These are phyloP conservation scores for Alethe diademata DNA, from an alignment of 2,113 vertebrate species.

Conservation along the genomic window DNA sequence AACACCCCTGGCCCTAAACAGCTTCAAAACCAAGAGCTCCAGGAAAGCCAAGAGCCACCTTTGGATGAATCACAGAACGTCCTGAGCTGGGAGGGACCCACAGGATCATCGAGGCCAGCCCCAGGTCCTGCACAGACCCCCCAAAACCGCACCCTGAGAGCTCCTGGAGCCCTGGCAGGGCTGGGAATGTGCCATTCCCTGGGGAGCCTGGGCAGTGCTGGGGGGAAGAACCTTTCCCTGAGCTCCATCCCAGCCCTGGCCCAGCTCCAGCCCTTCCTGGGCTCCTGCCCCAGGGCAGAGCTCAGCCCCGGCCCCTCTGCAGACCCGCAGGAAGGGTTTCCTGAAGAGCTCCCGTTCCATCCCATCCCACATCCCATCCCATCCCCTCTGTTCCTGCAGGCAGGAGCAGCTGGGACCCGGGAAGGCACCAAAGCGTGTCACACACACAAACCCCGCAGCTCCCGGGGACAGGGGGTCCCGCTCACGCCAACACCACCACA, in stretches of 20 bases:
- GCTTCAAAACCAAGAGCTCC: background rate
- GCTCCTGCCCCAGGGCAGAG: no score
- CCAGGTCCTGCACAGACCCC: background rate
- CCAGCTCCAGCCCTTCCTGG: background rate
- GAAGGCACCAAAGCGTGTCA: background rate
- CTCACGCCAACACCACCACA: accelerated
- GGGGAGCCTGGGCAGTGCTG: background rate
- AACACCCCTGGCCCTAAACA: accelerated
- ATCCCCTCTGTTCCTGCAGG: background rate
- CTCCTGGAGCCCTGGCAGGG: background rate
- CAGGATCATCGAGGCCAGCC: accelerated
- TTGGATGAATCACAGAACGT: accelerated
- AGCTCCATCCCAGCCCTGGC: background rate
- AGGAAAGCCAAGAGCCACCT: background rate
- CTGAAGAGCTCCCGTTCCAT: background rate
- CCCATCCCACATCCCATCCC: background rate
- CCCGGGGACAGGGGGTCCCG: background rate
- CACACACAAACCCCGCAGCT: background rate
- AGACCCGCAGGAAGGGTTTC: background rate
- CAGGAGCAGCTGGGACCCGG: background rate
- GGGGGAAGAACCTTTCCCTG: background rate
- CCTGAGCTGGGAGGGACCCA: background rate
- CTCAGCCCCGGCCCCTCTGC: background rate
- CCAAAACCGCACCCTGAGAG: background rate
- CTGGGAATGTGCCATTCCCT: background rate